Conservation (phyloP, 2,888 invertebrate genomes). For the Platypus cylindrus region DNA sequence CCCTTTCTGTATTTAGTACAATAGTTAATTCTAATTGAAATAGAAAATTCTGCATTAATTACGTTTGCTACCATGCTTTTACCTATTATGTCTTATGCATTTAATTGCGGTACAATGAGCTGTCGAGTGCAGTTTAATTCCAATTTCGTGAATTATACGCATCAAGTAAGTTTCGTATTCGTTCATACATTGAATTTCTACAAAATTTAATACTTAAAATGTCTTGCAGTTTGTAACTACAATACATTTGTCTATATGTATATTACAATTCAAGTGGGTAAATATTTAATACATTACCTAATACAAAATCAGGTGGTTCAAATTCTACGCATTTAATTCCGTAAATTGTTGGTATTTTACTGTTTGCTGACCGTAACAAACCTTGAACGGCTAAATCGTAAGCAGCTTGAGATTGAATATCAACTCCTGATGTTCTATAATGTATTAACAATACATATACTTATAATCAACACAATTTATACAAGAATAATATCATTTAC, state of each 20-base stretch:
- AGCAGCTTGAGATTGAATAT: slow-evolving; percentile 75
- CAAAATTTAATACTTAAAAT: no score
- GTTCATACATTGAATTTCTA: slow-evolving; percentile 80
- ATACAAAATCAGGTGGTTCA: slow-evolving; percentile 67
- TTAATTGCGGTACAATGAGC: slow-evolving; percentile 72
- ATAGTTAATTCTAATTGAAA: no score
- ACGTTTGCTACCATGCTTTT: background rate
- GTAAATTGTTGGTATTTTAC: slow-evolving; percentile 67
- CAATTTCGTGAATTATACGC: slow-evolving; percentile 71
- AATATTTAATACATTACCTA: slow-evolving; percentile 59
- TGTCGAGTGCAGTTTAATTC: slow-evolving; percentile 59
- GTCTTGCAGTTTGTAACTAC: background rate
- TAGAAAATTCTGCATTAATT: no score
- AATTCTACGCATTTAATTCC: slow-evolving; percentile 75
- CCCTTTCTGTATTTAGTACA: background rate
- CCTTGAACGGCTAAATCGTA: slow-evolving; percentile 82
- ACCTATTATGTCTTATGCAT: slow-evolving; percentile 62
- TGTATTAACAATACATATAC: slow-evolving; percentile 5
- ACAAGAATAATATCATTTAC: background rate
- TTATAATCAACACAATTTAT: background rate
- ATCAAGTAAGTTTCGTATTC: slow-evolving; percentile 69
- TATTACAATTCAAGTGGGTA: no score
- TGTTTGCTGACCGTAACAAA: slow-evolving; percentile 58
- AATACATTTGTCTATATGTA: background rate
- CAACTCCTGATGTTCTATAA: slow-evolving; percentile 59